phyloP scores from a whole-genome alignment of 2,888 invertebrate species.

The Lomographa bimaculata region DNA sequence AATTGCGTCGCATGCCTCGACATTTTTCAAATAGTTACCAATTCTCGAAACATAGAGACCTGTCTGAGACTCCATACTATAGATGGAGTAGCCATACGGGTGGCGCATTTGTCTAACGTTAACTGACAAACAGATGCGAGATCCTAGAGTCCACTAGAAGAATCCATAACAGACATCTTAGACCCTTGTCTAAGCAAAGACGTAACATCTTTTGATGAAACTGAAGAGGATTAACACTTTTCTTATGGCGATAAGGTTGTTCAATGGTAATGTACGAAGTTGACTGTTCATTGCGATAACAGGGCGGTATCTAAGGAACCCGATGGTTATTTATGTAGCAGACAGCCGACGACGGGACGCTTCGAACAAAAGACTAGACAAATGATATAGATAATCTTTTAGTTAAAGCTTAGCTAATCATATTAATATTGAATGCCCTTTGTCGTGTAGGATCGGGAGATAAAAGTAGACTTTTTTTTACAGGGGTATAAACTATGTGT shows the following conservation, averaged over 20 bases:
- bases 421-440: slow-evolving; percentile 20
- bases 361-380: slow-evolving; percentile 74
- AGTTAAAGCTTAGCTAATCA: slow-evolving; percentile 42
- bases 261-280: slow-evolving; percentile 1
- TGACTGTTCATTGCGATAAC: slow-evolving; percentile 58
- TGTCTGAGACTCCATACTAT: slow-evolving; percentile 47
- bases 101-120: slow-evolving; percentile 65
- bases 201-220: no score
- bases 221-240: no score
- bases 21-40: slow-evolving; percentile 31
- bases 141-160: slow-evolving; percentile 29
- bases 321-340: slow-evolving; percentile 76
- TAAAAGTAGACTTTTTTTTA: background rate
- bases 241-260: slow-evolving; percentile 14
- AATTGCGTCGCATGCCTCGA: slow-evolving; percentile 27
- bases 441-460: slow-evolving; percentile 11
- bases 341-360: slow-evolving; percentile 55
- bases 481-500: background rate
- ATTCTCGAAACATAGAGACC: slow-evolving; percentile 42
- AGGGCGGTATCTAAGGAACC: slow-evolving; percentile 70
- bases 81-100: slow-evolving; percentile 66
- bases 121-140: slow-evolving; percentile 77
- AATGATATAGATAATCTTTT: slow-evolving; percentile 73
- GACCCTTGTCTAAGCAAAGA: slow-evolving; percentile 7
- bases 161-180: slow-evolving; percentile 3